Conservation (phyloP, 2,797 vertebrate genomes). For the Podarcis siculus region DNA sequence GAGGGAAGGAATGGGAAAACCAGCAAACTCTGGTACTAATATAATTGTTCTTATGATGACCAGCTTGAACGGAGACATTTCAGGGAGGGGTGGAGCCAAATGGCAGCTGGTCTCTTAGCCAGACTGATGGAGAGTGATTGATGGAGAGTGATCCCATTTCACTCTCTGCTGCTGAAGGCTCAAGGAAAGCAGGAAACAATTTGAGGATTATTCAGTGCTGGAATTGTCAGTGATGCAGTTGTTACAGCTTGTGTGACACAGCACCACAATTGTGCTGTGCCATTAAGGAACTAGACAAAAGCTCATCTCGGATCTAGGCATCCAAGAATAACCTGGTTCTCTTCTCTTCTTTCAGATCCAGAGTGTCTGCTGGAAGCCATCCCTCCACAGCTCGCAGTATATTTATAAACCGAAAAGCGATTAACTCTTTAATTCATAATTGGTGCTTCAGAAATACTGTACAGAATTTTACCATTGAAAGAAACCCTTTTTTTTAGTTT, state of each 20-base stretch:
- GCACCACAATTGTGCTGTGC: background rate
- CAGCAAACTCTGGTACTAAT: background rate
- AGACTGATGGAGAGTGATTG: background rate
- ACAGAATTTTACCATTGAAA: conserved; percentile 89
- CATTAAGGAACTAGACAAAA: background rate
- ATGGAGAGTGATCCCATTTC: background rate
- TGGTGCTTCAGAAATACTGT: conserved; percentile 93
- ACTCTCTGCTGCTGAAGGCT: background rate
- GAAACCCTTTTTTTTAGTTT: conserved; percentile 85
- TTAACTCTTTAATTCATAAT: conserved; percentile 78
- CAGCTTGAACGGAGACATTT: background rate
- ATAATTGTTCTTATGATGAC: background rate
- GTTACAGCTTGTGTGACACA: background rate
- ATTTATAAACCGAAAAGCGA: conserved; percentile 75
- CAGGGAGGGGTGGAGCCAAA: background rate
- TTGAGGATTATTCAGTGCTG: background rate
- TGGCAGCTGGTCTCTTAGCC: background rate
- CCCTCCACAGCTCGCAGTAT: conserved; percentile 77
- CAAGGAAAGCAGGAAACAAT: background rate
- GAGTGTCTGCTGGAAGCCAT: conserved; percentile 77
- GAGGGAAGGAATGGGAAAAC: background rate
- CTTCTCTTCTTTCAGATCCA: conserved; percentile 71
- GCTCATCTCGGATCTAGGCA: background rate
- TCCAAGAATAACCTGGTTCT: background rate
- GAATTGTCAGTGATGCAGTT: background rate